Evolutionary conservation across 2,797 vertebrate species (phyloP).

Genomic region (Austrolebias charrua): DNA sequence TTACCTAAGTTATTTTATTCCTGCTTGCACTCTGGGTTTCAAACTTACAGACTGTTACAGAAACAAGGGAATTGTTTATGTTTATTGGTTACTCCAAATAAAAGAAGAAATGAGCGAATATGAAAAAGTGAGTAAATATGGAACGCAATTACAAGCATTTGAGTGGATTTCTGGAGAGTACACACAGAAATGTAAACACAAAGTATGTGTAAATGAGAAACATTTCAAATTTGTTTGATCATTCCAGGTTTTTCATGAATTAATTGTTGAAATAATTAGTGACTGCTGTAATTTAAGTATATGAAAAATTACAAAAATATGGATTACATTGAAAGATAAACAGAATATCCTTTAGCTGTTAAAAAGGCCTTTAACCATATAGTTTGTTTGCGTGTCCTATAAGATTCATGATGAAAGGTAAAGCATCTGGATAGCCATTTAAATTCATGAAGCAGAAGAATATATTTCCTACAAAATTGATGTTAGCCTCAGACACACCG

Average conservation of each 20-base stretch:
- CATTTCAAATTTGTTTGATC: no score
- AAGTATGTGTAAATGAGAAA: no score
- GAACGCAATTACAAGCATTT: not conserved
- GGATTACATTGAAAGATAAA: not conserved
- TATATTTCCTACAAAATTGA: constrained; percentile 54
- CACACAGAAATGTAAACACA: no score
- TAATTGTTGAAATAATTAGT: no score
- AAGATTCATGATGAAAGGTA: constrained; percentile 18
- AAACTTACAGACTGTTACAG: no score
- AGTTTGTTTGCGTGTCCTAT: constrained; percentile 4
- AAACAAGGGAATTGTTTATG: not conserved
- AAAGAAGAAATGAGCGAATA: not conserved
- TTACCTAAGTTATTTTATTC: no score
- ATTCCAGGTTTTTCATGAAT: no score
- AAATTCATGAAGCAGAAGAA: constrained; percentile 50
- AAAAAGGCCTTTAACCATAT: not conserved
- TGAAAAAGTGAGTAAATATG: not conserved
- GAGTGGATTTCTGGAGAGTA: no score
- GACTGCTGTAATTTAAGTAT: not conserved
- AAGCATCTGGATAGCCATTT: constrained; percentile 32
- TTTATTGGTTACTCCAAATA: not conserved
- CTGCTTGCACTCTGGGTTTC: no score
- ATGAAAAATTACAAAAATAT: not conserved
- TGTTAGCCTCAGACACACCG: constrained; percentile 38
- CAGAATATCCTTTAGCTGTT: not conserved